Conservation (phyloP, 2,113 vertebrate species). For the Corydoras maculifer region DNA sequence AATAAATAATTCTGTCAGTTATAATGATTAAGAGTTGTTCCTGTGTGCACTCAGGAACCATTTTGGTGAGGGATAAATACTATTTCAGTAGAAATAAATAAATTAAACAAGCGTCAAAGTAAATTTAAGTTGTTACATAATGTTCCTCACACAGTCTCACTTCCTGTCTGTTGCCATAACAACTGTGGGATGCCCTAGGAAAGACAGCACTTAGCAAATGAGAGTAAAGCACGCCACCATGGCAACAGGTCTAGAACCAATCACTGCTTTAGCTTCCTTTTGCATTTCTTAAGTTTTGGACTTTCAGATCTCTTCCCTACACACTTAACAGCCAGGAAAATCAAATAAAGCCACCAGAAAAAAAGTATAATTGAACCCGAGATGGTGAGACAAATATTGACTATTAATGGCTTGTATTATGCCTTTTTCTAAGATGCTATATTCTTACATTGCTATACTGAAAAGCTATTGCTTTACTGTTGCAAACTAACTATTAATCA, state of each 20-base stretch:
- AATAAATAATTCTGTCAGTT: too few relatives aligned
- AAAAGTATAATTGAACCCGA: too few relatives aligned
- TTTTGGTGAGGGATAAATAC: too few relatives aligned
- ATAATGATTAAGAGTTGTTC: too few relatives aligned
- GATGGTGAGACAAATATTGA: too few relatives aligned
- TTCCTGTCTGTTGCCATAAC: conserved; percentile 62
- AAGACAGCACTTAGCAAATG: conserved; percentile 44
- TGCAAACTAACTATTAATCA: neutral
- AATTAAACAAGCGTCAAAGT: conserved; percentile 1
- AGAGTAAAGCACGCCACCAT: conserved; percentile 47
- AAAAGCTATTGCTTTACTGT: neutral
- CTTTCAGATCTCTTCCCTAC: conserved; percentile 3
- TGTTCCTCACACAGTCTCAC: conserved; percentile 43
- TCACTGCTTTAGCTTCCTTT: conserved; percentile 41
- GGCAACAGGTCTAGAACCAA: conserved; percentile 50
- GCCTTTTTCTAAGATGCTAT: too few relatives aligned
- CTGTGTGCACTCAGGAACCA: too few relatives aligned
- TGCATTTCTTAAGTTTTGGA: conserved; percentile 12
- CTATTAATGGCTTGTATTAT: too few relatives aligned
- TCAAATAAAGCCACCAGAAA: too few relatives aligned
- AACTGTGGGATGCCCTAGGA: conserved; percentile 48
- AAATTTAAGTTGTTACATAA: conserved; percentile 48
- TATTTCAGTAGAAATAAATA: too few relatives aligned
- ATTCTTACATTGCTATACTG: too few relatives aligned
- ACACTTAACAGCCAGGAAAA: neutral